Base-by-base conservation (phyloP, 1,140 invertebrate genomes). In the Hyles vespertilio region DNA sequence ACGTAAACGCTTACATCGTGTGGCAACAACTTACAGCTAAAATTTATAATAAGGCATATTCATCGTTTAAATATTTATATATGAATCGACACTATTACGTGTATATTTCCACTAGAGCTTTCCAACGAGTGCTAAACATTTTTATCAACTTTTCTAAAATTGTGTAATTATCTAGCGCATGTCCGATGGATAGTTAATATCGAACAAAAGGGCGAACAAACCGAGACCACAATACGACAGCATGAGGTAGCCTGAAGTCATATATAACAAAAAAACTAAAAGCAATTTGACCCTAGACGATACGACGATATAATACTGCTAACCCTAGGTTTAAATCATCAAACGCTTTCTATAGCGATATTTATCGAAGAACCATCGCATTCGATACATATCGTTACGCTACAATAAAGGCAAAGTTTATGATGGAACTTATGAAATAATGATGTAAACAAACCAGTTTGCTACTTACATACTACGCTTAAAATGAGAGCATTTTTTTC, bases 161-260 rank as follows among this genome's bases (percentile, higher is more conserved):
- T 40, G 36, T 40, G 36, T 40, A 40, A 40, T 51, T 34, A 53
- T 48, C 49, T 53, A 64, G 44, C 36, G 36, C 22, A 8, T n/a
- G 52, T 11, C 11, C 5, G 40, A 22, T 3, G 8, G 5, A 40
- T 40, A 40, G 36, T 8, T 12, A 46, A 53, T 47, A 60, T 47
- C n/a, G 10, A 44, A 53, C 40, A 22, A 40, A 5, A 50, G 56
- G 58, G 33, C 56, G 50, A 61, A 54, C 50, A 43, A 57, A 57
- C 43, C 50, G 51, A 48, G 51, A 63, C 57, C 59, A 67, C 59
- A 77, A 67, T 72, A 75, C 74, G 75, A 79, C 69, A 73, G 68
- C 72, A 74, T 84, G 83, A 86, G 83, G 83, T 84, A 86, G 81
- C 74, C 72, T 66, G 71, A 76, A 77, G 63, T 80, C 70, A 77